Evolutionary conservation across 92 coral and sea anemone species (phyloP).

Genomic region (Epizoanthus fatuus): DNA sequence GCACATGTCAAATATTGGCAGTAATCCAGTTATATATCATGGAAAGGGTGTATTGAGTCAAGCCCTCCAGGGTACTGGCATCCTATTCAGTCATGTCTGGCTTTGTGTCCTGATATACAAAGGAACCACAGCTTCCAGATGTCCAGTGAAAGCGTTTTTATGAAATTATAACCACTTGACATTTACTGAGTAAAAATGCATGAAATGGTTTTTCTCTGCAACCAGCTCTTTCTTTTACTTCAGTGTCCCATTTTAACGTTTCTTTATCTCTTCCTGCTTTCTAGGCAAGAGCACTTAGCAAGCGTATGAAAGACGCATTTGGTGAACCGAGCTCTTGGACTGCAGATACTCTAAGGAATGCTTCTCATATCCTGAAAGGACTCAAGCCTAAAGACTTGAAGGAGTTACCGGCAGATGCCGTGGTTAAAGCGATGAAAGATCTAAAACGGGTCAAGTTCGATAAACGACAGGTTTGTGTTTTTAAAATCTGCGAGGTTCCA

Average conservation of each 20-base stretch:
- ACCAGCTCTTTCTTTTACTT: no score
- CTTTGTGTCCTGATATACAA: no score
- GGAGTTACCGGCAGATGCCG: conserved; percentile 13
- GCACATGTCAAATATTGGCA: no score
- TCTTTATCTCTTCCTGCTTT: not conserved
- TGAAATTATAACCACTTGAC: no score
- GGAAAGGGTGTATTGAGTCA: no score
- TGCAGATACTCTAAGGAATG: conserved; percentile 10
- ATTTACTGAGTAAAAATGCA: no score
- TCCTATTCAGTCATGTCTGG: no score
- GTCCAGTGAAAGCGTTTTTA: no score
- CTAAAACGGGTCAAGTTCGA: conserved; percentile 17
- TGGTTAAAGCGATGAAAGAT: conserved; percentile 10
- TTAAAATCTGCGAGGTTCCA: not conserved
- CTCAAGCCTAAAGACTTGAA: conserved; percentile 36
- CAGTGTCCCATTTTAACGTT: not conserved
- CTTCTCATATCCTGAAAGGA: conserved; percentile 31
- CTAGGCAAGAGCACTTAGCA: conserved; percentile 17
- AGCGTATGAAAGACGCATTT: conserved; percentile 34
- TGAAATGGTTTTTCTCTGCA: not conserved
- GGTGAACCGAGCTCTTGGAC: conserved; percentile 33
- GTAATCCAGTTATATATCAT: no score
- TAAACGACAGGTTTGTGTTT: conserved; percentile 28
- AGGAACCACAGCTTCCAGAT: no score
- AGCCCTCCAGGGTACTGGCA: no score